A percentile compares a stretch with the other conserved stretches of the same genome.
phyloP scores from a whole-genome alignment of 2,888 invertebrate species.

The Ecliptopera silaceata region DNA sequence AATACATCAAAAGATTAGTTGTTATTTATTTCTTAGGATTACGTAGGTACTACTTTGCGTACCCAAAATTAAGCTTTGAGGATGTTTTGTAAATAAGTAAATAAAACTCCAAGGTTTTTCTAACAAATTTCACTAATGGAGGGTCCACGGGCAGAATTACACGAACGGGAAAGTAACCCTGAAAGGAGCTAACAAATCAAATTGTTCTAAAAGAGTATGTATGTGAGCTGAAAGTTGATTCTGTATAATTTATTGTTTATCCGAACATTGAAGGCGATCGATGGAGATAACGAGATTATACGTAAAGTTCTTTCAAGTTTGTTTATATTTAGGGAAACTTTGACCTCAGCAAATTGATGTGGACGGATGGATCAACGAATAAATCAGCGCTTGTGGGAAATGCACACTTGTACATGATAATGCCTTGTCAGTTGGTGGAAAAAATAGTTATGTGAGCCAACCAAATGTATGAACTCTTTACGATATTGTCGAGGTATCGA shows the following conservation, averaged over 20 bases:
- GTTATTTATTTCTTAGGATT: background rate
- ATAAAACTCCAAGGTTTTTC: slow-evolving; percentile 23
- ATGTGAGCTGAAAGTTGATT: slow-evolving; percentile 47
- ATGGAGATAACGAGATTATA: slow-evolving; percentile 37
- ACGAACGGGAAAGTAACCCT: slow-evolving; percentile 23
- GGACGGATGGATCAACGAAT: slow-evolving; percentile 1
- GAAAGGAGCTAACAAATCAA: slow-evolving; percentile 52
- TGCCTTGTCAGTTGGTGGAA: no score
- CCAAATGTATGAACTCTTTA: no score
- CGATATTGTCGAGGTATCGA: no score
- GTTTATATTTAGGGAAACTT: slow-evolving; percentile 34
- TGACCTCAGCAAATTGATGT: slow-evolving; percentile 20
- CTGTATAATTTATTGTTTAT: slow-evolving; percentile 40
- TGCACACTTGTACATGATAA: no score
- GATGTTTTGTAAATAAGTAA: slow-evolving; percentile 19
- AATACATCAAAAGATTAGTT: background rate
- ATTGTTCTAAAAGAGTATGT: slow-evolving; percentile 46
- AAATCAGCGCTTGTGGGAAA: no score
- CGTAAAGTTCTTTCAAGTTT: slow-evolving; percentile 25
- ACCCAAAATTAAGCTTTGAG: slow-evolving; percentile 12
- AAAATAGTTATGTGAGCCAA: no score
- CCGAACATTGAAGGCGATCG: slow-evolving; percentile 31
- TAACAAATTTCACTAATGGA: slow-evolving; percentile 27
- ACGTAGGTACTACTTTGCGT: slow-evolving; percentile 1
- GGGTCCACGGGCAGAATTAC: slow-evolving; percentile 27